phyloP scores from a whole-genome alignment of 2,797 vertebrate genomes.

The Trachops cirrhosus region DNA sequence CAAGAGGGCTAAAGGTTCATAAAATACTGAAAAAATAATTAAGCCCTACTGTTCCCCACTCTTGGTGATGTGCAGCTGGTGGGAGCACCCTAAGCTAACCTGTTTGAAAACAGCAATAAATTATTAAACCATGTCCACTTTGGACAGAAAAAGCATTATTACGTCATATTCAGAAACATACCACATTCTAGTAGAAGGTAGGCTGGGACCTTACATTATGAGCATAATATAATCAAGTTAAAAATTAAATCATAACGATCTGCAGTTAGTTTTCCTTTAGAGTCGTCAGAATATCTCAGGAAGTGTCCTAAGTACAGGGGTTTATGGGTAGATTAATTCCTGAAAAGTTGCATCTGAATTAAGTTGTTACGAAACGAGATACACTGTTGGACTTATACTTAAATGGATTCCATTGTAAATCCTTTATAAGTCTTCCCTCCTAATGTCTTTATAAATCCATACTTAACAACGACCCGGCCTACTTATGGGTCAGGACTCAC shows the following conservation, averaged over 20 bases:
- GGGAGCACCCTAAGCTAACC: background rate
- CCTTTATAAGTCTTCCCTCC: background rate
- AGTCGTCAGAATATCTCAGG: background rate
- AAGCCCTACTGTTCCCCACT: background rate
- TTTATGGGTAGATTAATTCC: constrained; percentile 13
- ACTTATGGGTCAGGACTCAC: background rate
- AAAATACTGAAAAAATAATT: constrained; percentile 26
- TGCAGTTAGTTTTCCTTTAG: constrained; percentile 21
- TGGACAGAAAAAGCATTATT: background rate
- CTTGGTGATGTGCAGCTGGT: background rate
- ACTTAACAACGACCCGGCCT: background rate
- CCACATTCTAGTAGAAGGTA: constrained; percentile 21
- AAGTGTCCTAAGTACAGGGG: background rate
- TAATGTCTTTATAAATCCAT: background rate
- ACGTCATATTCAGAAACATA: background rate
- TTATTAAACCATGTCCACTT: background rate
- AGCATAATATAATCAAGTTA: background rate
- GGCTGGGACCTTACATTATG: background rate
- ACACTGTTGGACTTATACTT: background rate
- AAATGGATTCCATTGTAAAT: background rate
- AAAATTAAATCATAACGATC: background rate
- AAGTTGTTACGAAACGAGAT: constrained; percentile 20
- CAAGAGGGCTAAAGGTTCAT: background rate
- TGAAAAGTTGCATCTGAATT: constrained; percentile 1
- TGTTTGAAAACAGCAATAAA: constrained; percentile 33